Percentiles rank a stretch among this genome's conserved stretches.
Conservation (phyloP, 2,888 invertebrate species). For the Catocala fraxini region DNA sequence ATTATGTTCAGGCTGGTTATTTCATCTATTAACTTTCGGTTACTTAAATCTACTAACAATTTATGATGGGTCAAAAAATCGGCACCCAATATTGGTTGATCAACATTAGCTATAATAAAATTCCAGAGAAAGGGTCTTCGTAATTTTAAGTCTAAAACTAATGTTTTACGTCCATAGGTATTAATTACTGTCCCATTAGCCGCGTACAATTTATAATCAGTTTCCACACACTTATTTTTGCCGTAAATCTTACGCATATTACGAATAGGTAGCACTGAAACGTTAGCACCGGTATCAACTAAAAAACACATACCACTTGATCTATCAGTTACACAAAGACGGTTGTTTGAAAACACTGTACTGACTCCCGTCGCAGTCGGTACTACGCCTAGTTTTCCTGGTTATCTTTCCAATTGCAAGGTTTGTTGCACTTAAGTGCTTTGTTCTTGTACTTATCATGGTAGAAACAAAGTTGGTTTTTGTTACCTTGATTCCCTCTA, state of each 20-base stretch:
- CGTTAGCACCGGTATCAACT: not conserved
- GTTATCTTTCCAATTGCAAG: not conserved
- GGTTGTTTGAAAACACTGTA: not conserved
- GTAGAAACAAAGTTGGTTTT: conserved; percentile 4
- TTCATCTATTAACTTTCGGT: too few species aligned
- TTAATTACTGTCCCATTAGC: conserved; percentile 16
- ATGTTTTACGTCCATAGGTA: conserved; percentile 13
- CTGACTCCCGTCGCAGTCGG: conserved; percentile 2
- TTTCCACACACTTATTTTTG: not conserved
- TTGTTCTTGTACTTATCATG: conserved; percentile 1
- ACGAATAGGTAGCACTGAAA: not conserved
- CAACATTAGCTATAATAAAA: conserved; percentile 21
- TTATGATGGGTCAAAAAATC: too few species aligned
- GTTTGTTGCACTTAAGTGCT: not conserved
- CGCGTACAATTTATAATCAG: conserved; percentile 16
- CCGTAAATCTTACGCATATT: too few species aligned
- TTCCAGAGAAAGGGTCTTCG: conserved; percentile 21
- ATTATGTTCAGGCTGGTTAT: too few species aligned
- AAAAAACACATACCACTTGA: conserved; percentile 4
- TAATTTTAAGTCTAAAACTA: conserved; percentile 14
- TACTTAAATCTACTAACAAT: too few species aligned
- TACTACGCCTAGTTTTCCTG: not conserved
- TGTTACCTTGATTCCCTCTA: not conserved
- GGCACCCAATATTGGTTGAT: conserved; percentile 13
- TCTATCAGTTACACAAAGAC: conserved; percentile 5